Conservation (phyloP, 2,113 vertebrate genomes). For the Cranoglanis bouderius region DNA sequence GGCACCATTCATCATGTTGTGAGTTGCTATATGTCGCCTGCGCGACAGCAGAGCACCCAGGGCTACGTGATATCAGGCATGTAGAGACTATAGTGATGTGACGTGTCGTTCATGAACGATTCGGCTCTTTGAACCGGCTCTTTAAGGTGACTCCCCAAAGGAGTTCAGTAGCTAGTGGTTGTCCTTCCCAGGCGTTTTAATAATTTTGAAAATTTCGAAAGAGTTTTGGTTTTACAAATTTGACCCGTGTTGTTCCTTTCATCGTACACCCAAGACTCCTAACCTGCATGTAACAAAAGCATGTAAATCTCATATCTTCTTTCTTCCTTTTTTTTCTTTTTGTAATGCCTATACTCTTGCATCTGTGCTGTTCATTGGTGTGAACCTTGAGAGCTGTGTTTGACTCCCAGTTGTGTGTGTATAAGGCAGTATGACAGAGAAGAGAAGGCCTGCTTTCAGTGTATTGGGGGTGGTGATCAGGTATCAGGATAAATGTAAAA, state of each 20-base stretch:
- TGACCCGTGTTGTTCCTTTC: too few species aligned
- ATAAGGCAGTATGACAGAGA: not conserved
- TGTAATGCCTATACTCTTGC: not conserved
- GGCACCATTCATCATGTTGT: not conserved
- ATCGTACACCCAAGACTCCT: too few species aligned
- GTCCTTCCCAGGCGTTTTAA: too few species aligned
- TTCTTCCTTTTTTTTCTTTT: not conserved
- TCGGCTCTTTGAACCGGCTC: not conserved
- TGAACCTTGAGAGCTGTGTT: not conserved
- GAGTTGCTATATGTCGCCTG: not conserved
- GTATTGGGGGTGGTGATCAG: not conserved
- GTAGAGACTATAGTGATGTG: not conserved
- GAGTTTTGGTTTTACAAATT: too few species aligned
- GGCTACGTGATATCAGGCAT: conserved; percentile 44
- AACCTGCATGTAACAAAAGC: too few species aligned
- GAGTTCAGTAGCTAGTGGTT: too few species aligned
- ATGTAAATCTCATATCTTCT: too few species aligned
- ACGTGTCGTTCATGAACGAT: not conserved
- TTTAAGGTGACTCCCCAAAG: too few species aligned
- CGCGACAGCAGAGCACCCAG: not conserved
- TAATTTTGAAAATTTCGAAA: too few species aligned
- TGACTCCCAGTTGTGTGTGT: not conserved
- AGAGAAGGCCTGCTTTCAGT: not conserved
- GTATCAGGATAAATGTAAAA: not conserved
- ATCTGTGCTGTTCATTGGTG: not conserved